phyloP scores from a whole-genome alignment of 2,113 vertebrate species.

The Vicugna pacos region DNA sequence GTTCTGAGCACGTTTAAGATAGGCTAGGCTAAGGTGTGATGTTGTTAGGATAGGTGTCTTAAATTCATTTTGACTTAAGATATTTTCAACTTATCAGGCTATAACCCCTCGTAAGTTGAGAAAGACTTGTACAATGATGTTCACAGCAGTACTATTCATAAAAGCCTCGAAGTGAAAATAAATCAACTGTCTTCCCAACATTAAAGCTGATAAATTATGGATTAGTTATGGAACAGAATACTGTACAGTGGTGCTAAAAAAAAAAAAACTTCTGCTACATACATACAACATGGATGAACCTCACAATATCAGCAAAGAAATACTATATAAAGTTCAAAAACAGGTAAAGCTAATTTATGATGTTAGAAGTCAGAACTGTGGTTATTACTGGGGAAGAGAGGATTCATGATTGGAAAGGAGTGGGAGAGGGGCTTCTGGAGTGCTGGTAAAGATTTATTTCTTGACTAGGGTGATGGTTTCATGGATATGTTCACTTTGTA shows the following conservation, averaged over 20 bases:
- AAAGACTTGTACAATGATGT: background rate
- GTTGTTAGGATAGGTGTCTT: background rate
- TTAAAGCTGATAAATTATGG: background rate
- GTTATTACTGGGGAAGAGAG: background rate
- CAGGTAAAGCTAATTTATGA: background rate
- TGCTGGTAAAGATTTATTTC: background rate
- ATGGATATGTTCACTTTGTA: background rate
- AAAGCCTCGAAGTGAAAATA: constrained; percentile 24
- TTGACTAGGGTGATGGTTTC: background rate
- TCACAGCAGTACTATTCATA: background rate
- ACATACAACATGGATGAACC: background rate
- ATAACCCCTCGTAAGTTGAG: background rate
- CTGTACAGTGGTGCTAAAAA: background rate
- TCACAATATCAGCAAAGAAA: background rate
- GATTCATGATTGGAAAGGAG: background rate
- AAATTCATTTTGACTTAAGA: background rate
- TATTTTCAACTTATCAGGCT: background rate
- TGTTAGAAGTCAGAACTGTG: background rate
- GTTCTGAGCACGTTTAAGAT: background rate
- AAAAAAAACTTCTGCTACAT: background rate
- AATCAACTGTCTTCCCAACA: constrained; percentile 1
- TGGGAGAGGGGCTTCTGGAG: background rate
- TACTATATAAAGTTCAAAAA: background rate
- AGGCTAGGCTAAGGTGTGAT: background rate
- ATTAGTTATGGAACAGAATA: background rate